These are phyloP conservation scores for Sericinus montela DNA, from an alignment of 2,888 invertebrate species.

Conservation along the genomic window DNA sequence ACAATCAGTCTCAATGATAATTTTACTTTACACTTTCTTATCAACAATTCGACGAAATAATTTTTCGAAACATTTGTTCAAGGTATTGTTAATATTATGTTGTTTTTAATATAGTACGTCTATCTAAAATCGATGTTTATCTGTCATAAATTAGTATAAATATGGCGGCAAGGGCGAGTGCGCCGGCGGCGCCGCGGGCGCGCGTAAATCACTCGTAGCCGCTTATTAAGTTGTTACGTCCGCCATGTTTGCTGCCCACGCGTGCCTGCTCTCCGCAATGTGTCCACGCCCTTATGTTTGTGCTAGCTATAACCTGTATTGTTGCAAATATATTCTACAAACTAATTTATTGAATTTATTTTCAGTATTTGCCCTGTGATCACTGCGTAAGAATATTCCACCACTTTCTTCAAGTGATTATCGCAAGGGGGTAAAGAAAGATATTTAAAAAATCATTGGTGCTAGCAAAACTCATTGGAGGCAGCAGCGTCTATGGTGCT, in stretches of 20 bases:
- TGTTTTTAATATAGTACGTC: slow-evolving; percentile 34
- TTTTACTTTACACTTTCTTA: too few species aligned
- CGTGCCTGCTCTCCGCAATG: slow-evolving; percentile 49
- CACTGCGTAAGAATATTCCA: too few species aligned
- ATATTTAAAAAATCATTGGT: too few species aligned
- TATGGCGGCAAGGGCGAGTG: slow-evolving; percentile 53
- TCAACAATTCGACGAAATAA: too few species aligned
- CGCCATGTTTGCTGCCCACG: slow-evolving; percentile 69
- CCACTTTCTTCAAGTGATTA: too few species aligned
- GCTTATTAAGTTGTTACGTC: slow-evolving; percentile 77
- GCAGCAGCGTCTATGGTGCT: too few species aligned
- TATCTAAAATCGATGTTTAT: slow-evolving; percentile 65
- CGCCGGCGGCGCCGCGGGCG: slow-evolving; percentile 76
- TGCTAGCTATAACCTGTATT: slow-evolving; percentile 47
- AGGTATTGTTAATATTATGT: slow-evolving; percentile 23
- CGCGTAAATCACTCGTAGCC: slow-evolving; percentile 73
- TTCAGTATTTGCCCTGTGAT: too few species aligned
- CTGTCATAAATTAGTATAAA: slow-evolving; percentile 74
- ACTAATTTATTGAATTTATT: slow-evolving; percentile 1
- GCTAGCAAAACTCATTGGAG: too few species aligned
- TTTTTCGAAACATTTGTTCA: background rate
- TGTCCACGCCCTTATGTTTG: slow-evolving; percentile 68
- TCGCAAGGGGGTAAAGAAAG: too few species aligned
- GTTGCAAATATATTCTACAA: slow-evolving; percentile 32
- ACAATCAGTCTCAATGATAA: too few species aligned